Evolutionary conservation across 2,888 invertebrate genomes (phyloP).

Genomic region (Noctua janthe): DNA sequence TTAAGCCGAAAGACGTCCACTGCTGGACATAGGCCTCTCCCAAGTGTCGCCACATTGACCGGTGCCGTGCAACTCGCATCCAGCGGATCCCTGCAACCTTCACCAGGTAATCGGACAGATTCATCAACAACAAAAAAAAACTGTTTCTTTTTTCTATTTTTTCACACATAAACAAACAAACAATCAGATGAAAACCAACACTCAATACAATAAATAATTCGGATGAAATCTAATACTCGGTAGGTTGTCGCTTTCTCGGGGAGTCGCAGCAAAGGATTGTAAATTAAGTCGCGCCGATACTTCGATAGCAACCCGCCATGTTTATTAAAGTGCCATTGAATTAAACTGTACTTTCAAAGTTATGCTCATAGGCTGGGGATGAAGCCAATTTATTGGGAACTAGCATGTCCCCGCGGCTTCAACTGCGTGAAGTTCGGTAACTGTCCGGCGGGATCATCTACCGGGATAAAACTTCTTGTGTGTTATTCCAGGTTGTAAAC

Average conservation of each 20-base stretch:
- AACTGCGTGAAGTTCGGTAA: too few relatives aligned
- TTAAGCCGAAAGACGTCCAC: too few relatives aligned
- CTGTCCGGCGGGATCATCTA: too few relatives aligned
- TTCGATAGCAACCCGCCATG: constrained; percentile 55
- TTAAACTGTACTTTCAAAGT: constrained; percentile 62
- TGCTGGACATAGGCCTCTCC: too few relatives aligned
- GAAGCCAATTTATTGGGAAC: constrained; percentile 29
- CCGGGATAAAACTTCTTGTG: too few relatives aligned
- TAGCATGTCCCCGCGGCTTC: too few relatives aligned
- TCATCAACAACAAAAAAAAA: too few relatives aligned
- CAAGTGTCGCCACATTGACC: too few relatives aligned
- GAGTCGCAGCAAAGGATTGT: constrained; percentile 38
- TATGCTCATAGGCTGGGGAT: constrained; percentile 46
- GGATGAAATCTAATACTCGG: constrained; percentile 61
- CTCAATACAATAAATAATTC: constrained; percentile 60
- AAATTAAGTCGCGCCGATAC: constrained; percentile 56
- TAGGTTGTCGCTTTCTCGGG: constrained; percentile 59
- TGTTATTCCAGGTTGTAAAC: too few relatives aligned
- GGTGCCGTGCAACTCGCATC: too few relatives aligned
- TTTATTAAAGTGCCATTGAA: constrained; percentile 63
- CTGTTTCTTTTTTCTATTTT: background rate
- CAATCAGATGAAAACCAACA: constrained; percentile 25
- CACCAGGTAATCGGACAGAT: background rate
- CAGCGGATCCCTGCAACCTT: too few relatives aligned
- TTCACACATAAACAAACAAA: constrained; percentile 10